Conservation (phyloP, 2,888 invertebrate genomes). For the Drosophila suboccidentalis region DNA sequence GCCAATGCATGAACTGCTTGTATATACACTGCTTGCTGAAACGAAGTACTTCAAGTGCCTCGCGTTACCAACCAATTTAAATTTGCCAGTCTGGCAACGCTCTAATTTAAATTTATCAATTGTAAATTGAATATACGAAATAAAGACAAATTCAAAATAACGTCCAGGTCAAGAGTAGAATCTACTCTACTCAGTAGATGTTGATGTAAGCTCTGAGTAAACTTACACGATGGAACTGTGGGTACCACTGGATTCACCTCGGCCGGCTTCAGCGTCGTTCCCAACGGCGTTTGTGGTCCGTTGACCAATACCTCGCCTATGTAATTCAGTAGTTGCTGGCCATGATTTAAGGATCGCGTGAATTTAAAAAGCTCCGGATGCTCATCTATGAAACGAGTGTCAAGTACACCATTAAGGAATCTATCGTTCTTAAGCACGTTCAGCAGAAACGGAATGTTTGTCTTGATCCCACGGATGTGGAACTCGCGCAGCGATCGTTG, state of each 20-base stretch:
- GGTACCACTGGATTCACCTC: slow-evolving; percentile 95
- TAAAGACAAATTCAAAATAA: background rate
- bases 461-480: slow-evolving; percentile 99
- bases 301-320: slow-evolving; percentile 97
- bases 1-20: too few relatives aligned
- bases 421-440: slow-evolving; percentile 98
- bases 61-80: background rate
- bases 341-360: slow-evolving; percentile 96
- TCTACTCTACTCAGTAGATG: too few relatives aligned
- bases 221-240: slow-evolving; percentile 90
- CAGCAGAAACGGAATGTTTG: slow-evolving; percentile 98
- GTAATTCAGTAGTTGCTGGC: slow-evolving; percentile 97
- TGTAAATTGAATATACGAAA: too few relatives aligned
- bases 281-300: slow-evolving; percentile 97
- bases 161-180: too few relatives aligned
- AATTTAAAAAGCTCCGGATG: slow-evolving; percentile 98
- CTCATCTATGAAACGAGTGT: slow-evolving; percentile 99
- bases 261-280: slow-evolving; percentile 94
- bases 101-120: background rate
- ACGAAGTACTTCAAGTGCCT: too few relatives aligned
- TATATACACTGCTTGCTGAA: slow-evolving; percentile 1
- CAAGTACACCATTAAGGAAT: slow-evolving; percentile 96
- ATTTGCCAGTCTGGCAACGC: background rate
- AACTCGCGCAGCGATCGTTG: slow-evolving; percentile 97
- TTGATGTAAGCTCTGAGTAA: background rate